Conservation (phyloP, 2,888 invertebrate species). For the Drosophila diplacantha region DNA sequence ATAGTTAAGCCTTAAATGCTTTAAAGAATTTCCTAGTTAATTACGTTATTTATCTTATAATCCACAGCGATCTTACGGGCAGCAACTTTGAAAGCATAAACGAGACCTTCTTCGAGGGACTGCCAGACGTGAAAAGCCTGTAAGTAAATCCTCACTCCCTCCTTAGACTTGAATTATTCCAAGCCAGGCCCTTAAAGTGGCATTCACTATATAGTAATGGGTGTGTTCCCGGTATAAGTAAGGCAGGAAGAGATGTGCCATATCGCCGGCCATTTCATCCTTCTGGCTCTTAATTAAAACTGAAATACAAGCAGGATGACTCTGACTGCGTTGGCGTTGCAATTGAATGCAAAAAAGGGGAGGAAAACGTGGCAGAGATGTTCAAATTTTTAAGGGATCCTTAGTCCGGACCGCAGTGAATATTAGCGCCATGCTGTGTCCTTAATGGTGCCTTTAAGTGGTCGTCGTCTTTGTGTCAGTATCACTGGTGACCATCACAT, state of each 20-base stretch:
- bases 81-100: conserved; percentile 76
- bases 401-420: conserved; percentile 31
- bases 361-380: conserved; percentile 6
- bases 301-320: conserved; percentile 39
- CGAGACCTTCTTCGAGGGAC: conserved; percentile 68
- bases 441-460: conserved; percentile 44
- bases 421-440: conserved; percentile 54
- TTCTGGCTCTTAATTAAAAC: conserved; percentile 41
- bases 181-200: neutral
- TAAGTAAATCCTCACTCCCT: conserved; percentile 68
- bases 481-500: conserved; percentile 38
- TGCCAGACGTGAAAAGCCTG: conserved; percentile 77
- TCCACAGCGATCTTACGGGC: conserved; percentile 78
- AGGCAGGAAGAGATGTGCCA: neutral
- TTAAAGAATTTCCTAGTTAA: neutral
- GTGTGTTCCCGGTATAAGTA: neutral
- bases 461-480: conserved; percentile 14
- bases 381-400: conserved; percentile 31
- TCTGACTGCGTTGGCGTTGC: conserved; percentile 15
- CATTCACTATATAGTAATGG: neutral
- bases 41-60: neutral
- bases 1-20: neutral
- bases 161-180: neutral
- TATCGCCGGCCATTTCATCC: conserved; percentile 6
- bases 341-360: conserved; percentile 8